Evolutionary conservation across 2,888 invertebrate genomes (phyloP).

Genomic region (Folsomia candida): DNA sequence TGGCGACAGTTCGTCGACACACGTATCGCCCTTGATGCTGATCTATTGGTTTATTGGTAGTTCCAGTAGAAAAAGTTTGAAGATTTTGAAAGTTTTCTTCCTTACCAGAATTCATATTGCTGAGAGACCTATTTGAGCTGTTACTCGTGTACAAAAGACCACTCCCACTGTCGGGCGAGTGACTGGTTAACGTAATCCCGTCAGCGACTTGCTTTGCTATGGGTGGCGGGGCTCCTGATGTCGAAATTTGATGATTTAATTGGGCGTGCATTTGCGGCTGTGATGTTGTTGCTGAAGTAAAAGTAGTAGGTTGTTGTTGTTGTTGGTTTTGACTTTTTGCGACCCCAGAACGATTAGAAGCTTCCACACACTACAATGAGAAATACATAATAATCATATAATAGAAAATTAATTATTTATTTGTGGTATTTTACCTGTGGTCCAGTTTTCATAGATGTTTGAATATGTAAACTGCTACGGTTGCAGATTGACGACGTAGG

Average conservation of each 20-base stretch:
- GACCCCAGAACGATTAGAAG: background rate
- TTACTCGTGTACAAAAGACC: background rate
- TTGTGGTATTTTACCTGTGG: background rate
- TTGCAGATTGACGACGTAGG: conserved; percentile 13
- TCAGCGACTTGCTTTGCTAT: background rate
- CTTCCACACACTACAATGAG: background rate
- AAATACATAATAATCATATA: background rate
- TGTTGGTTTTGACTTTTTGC: no score
- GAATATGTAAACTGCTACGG: background rate
- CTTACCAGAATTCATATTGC: conserved; percentile 3
- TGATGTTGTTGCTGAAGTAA: background rate
- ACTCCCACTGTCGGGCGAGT: conserved; percentile 6
- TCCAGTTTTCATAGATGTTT: conserved; percentile 12
- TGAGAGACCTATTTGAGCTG: background rate
- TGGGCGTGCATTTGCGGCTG: no score
- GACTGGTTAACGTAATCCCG: background rate
- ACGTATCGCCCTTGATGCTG: background rate
- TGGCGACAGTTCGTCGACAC: background rate
- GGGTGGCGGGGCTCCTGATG: background rate
- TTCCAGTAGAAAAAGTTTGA: background rate
- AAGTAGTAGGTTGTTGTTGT: conserved; percentile 5
- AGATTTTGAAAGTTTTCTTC: background rate
- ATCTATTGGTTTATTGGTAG: background rate
- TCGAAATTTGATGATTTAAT: conserved; percentile 7
- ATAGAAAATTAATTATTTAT: background rate